Conservation (phyloP, 2,113 vertebrate species). For the Plectropomus leopardus region DNA sequence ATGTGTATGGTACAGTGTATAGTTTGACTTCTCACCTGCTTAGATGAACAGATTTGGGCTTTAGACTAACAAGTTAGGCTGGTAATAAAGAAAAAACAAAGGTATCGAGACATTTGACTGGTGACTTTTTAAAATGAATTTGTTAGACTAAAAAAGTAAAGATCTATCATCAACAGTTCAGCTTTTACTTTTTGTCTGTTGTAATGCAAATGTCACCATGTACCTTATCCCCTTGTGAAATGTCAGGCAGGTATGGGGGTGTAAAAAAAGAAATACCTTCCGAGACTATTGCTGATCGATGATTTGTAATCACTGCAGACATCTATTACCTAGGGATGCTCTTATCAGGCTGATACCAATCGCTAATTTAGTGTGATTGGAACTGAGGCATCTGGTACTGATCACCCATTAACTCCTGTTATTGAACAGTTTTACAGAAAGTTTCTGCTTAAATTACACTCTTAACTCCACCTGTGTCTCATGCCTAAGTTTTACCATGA, state of each 20-base stretch:
- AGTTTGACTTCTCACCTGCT: neutral
- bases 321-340: conserved; percentile 5
- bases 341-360: neutral
- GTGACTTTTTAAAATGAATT: too few relatives aligned
- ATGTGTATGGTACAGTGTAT: neutral
- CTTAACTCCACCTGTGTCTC: neutral
- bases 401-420: conserved; percentile 28
- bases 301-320: conserved; percentile 19
- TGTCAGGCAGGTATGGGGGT: too few relatives aligned
- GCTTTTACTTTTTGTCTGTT: too few relatives aligned
- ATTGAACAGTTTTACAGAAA: neutral
- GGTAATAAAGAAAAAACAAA: neutral
- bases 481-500: neutral
- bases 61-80: neutral
- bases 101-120: neutral
- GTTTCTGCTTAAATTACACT: neutral
- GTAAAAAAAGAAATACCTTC: too few relatives aligned
- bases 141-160: too few relatives aligned
- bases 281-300: neutral
- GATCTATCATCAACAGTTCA: too few relatives aligned
- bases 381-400: conserved; percentile 6
- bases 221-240: too few relatives aligned
- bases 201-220: too few relatives aligned
- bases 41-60: neutral
- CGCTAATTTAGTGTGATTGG: conserved; percentile 17